Conservation (phyloP, 2,797 vertebrate species). For the Centroberyx gerrardi region DNA sequence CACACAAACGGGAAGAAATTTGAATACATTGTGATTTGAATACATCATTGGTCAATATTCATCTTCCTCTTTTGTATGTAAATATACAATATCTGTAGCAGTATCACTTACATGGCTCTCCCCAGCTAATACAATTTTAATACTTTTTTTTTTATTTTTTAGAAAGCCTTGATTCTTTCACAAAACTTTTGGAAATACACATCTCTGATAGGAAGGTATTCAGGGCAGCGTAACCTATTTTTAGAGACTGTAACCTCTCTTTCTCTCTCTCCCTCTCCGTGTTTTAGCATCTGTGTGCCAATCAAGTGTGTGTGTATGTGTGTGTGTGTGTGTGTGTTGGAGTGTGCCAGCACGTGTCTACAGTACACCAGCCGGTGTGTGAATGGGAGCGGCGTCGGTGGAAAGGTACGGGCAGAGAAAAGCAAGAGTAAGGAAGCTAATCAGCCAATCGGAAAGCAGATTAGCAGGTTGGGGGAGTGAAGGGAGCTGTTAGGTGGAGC, state of each 20-base stretch:
- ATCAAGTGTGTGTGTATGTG: slow-evolving; percentile 31
- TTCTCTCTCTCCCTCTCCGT: background rate
- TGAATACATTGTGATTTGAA: too few relatives aligned
- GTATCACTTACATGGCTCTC: too few relatives aligned
- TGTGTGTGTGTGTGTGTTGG: slow-evolving; percentile 43
- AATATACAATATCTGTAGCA: too few relatives aligned
- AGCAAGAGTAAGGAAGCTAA: slow-evolving; percentile 70
- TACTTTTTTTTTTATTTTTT: background rate
- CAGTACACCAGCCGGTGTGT: slow-evolving; percentile 43
- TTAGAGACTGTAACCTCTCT: slow-evolving; percentile 8
- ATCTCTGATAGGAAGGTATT: slow-evolving; percentile 23
- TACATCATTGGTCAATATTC: too few relatives aligned
- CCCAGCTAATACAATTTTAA: background rate
- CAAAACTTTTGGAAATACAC: background rate
- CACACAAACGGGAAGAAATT: too few relatives aligned
- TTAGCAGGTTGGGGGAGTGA: slow-evolving; percentile 53
- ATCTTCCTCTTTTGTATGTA: too few relatives aligned
- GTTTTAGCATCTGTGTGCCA: slow-evolving; percentile 28
- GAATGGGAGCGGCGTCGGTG: slow-evolving; percentile 63
- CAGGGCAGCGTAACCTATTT: slow-evolving; percentile 4
- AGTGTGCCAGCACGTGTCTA: slow-evolving; percentile 69
- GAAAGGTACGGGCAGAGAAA: slow-evolving; percentile 70
- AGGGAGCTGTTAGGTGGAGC: slow-evolving; percentile 74
- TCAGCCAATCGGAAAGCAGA: slow-evolving; percentile 84
- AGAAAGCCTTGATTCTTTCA: too few relatives aligned